Conservation (phyloP, 2,113 vertebrate genomes). For the Macroglossus sobrinus region DNA sequence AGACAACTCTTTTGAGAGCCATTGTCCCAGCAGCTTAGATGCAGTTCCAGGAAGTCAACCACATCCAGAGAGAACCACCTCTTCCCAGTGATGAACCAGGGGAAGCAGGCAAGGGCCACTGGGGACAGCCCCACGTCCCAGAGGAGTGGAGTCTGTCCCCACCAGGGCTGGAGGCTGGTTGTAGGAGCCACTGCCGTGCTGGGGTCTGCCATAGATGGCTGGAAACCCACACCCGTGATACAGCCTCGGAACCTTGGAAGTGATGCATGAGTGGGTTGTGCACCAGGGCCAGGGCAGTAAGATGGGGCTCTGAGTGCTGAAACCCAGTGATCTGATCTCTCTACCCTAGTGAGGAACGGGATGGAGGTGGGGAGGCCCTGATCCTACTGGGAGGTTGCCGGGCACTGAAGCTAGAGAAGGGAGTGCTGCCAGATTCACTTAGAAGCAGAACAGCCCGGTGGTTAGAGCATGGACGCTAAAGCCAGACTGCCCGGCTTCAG, state of each 20-base stretch:
- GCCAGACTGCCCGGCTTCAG: neutral
- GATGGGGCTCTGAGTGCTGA: neutral
- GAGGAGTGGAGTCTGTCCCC: neutral
- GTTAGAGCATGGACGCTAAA: neutral
- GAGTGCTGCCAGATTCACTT: neutral
- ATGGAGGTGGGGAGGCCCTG: neutral
- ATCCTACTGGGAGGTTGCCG: neutral
- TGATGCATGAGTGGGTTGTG: accelerated
- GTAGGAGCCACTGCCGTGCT: accelerated
- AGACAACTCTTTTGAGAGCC: neutral
- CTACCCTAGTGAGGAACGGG: neutral
- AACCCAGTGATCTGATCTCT: neutral
- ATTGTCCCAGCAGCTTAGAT: neutral
- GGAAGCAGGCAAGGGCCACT: neutral
- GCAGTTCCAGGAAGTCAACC: neutral
- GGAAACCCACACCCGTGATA: neutral
- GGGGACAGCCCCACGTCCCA: neutral
- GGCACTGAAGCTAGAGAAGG: neutral
- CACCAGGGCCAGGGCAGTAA: no score
- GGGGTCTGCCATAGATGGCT: no score
- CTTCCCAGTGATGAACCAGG: neutral
- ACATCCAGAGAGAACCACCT: neutral
- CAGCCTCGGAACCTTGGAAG: neutral
- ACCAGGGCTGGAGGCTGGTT: neutral
- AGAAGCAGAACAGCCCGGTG: neutral